Evolutionary conservation across 2,888 invertebrate genomes (phyloP).

Genomic region (Erynnis tages): DNA sequence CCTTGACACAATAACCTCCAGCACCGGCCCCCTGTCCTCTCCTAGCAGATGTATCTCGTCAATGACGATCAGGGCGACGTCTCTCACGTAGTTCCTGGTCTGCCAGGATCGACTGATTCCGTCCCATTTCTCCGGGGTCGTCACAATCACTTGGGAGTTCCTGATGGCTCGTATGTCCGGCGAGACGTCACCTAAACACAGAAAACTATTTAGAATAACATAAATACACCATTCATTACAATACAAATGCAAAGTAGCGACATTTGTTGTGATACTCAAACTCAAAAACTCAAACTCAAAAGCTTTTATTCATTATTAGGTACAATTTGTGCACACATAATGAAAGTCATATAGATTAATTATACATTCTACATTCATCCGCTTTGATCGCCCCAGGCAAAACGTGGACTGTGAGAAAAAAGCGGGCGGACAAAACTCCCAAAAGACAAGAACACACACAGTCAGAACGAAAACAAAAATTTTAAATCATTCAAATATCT

Average conservation of each 20-base stretch:
- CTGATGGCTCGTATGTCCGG: conserved; percentile 93
- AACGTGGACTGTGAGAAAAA: too few species aligned
- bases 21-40: conserved; percentile 92
- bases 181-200: conserved; percentile 82
- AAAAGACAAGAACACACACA: too few species aligned
- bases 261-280: too few species aligned
- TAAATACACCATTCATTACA: neutral
- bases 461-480: too few species aligned
- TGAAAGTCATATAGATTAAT: too few species aligned
- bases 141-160: conserved; percentile 95
- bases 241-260: neutral
- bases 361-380: too few species aligned
- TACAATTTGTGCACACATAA: too few species aligned
- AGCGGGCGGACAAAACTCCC: too few species aligned
- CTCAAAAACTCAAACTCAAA: too few species aligned
- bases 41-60: conserved; percentile 99
- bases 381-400: too few species aligned
- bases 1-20: conserved; percentile 98
- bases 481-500: too few species aligned
- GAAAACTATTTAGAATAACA: conserved; percentile 19
- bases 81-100: conserved; percentile 95
- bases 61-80: conserved; percentile 95
- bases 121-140: conserved; percentile 99
- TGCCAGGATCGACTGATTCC: conserved; percentile 99
- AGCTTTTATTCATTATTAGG: too few species aligned